phyloP scores from a whole-genome alignment of 2,113 vertebrate species.

The Cynocephalus volans region DNA sequence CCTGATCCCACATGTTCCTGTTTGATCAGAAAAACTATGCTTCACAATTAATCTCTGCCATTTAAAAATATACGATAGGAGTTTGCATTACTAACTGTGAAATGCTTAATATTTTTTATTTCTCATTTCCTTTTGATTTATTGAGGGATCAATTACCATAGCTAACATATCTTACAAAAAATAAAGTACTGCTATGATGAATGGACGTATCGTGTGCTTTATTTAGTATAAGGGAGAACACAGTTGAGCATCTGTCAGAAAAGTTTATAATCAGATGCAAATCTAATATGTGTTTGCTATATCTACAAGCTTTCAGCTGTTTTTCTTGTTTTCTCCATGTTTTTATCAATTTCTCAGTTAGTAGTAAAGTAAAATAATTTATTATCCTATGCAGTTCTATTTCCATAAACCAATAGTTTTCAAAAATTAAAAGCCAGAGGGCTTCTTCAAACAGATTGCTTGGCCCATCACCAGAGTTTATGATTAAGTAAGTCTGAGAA shows the following conservation, averaged over 20 bases:
- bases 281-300: not conserved
- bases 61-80: conserved; percentile 38
- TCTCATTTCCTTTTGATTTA: conserved; percentile 68
- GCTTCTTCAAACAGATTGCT: not conserved
- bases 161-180: conserved; percentile 38
- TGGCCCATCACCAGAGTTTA: not conserved
- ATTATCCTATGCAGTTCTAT: not conserved
- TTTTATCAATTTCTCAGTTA: not conserved
- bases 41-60: conserved; percentile 22
- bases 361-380: not conserved
- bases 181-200: not conserved
- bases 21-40: not conserved
- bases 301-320: not conserved
- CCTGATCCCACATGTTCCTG: not conserved
- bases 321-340: not conserved
- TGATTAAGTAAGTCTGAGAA: not conserved
- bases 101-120: conserved; percentile 33
- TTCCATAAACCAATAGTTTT: not conserved
- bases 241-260: not conserved
- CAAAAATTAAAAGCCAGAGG: not conserved
- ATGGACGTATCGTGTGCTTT: not conserved
- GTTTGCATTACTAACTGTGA: conserved; percentile 12
- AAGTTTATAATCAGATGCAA: conserved; percentile 4
- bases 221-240: not conserved
- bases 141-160: not conserved